phyloP scores from a whole-genome alignment of 1,140 invertebrate species.

The Aphelenchoides besseyi region DNA sequence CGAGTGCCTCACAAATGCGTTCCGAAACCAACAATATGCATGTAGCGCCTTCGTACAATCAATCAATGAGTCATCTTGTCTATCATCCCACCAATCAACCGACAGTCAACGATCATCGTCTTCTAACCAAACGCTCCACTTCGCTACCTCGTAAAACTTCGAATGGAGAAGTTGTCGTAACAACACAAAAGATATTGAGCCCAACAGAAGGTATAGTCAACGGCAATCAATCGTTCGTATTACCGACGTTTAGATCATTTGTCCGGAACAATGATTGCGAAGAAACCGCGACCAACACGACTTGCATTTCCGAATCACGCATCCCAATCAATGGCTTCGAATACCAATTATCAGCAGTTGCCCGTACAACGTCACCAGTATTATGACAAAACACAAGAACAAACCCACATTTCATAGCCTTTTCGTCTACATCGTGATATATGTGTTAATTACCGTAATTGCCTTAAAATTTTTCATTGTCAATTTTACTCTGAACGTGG shows the following conservation, averaged over 20 bases:
- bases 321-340: background rate
- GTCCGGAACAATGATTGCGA: background rate
- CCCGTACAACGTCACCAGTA: background rate
- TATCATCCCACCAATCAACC: background rate
- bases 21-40: background rate
- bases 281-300: background rate
- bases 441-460: background rate
- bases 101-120: background rate
- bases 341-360: background rate
- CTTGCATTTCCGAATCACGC: background rate
- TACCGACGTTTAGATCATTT: background rate
- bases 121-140: slow-evolving; percentile 2
- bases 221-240: background rate
- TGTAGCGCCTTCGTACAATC: background rate
- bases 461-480: background rate
- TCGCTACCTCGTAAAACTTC: slow-evolving; percentile 13
- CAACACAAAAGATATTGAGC: background rate
- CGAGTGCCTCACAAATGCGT: background rate
- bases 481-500: no score
- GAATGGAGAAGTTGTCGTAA: background rate
- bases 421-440: background rate
- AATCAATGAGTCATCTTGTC: background rate
- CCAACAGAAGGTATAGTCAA: background rate
- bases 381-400: background rate
- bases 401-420: background rate